Conservation (phyloP, 2,113 vertebrate species). For the Eulemur rufifrons region DNA sequence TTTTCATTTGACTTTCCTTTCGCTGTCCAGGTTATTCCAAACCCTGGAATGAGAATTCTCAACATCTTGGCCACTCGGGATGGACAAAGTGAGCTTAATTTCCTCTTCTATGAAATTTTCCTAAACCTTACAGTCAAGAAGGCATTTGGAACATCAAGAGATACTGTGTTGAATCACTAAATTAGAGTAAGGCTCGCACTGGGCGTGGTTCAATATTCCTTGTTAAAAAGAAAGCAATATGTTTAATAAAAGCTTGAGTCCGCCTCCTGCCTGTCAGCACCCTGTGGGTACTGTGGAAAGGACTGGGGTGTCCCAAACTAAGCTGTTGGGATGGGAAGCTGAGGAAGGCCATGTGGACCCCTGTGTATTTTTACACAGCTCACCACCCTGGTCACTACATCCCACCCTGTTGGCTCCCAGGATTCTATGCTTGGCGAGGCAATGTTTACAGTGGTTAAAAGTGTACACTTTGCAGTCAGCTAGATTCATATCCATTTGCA, state of each 20-base stretch:
- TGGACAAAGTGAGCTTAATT: constrained; percentile 25
- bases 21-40: constrained; percentile 1
- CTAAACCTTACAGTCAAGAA: constrained; percentile 45
- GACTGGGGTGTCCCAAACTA: fast-evolving
- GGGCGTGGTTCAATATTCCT: neutral
- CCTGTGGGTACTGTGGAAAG: neutral
- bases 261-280: neutral
- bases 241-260: neutral
- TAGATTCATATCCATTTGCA: neutral
- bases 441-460: neutral
- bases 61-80: constrained; percentile 40
- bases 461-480: neutral
- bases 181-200: neutral
- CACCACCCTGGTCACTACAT: no score
- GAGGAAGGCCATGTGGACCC: neutral
- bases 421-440: neutral
- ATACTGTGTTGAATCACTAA: neutral
- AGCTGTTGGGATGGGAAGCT: neutral
- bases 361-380: neutral
- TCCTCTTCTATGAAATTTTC: constrained; percentile 54
- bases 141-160: constrained; percentile 41
- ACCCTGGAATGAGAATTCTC: neutral
- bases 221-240: neutral
- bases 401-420: neutral
- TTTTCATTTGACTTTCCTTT: constrained; percentile 65